phyloP scores from a whole-genome alignment of 2,888 invertebrate species.

The Drosophila setosimentum region DNA sequence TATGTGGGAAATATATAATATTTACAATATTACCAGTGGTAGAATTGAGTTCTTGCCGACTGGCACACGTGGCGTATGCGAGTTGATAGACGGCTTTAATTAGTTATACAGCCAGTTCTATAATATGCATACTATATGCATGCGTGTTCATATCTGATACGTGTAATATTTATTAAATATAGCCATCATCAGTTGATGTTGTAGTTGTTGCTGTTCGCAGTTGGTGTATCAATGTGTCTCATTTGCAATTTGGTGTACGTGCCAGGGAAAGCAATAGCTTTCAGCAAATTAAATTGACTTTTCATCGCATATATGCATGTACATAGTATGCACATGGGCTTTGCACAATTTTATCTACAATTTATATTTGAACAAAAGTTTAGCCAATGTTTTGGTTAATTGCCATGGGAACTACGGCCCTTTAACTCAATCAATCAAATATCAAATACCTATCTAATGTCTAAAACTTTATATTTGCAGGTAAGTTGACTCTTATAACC shows the following conservation, averaged over 20 bases:
- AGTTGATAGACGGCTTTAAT: slow-evolving; percentile 54
- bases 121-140: slow-evolving; percentile 6
- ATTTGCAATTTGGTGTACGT: slow-evolving; percentile 73
- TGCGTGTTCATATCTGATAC: slow-evolving; percentile 31
- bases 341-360: slow-evolving; percentile 22
- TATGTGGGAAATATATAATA: slow-evolving; percentile 10
- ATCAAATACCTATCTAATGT: background rate
- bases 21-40: slow-evolving; percentile 18
- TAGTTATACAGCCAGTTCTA: slow-evolving; percentile 7
- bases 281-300: slow-evolving; percentile 76
- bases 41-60: slow-evolving; percentile 23
- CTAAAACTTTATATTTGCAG: slow-evolving; percentile 21
- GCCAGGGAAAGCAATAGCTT: slow-evolving; percentile 64
- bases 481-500: slow-evolving; percentile 37
- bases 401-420: background rate
- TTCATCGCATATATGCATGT: slow-evolving; percentile 18
- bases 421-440: slow-evolving; percentile 2
- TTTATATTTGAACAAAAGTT: slow-evolving; percentile 29
- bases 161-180: slow-evolving; percentile 68
- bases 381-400: background rate
- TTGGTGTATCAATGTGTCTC: slow-evolving; percentile 58
- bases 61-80: slow-evolving; percentile 43
- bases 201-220: slow-evolving; percentile 23
- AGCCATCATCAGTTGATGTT: slow-evolving; percentile 57
- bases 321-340: background rate